These are phyloP conservation scores for Tetramorium alpestre DNA, from an alignment of 1,140 invertebrate genomes.

Conservation along the genomic window DNA sequence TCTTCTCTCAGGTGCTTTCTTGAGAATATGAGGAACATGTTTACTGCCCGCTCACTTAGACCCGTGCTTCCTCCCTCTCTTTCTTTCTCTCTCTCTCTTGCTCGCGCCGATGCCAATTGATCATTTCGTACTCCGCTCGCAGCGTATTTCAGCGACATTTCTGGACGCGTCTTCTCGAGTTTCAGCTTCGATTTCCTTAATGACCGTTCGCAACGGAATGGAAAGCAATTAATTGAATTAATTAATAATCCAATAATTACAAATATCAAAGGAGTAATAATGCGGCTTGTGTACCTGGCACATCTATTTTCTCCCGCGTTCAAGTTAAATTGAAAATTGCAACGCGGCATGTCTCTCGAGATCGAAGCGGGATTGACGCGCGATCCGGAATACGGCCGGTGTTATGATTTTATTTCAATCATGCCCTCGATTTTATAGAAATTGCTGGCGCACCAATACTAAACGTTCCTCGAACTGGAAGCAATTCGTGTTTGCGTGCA, in stretches of 20 bases:
- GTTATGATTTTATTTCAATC: conserved; percentile 58
- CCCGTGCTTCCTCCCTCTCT: not conserved
- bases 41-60: conserved; percentile 52
- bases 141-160: not conserved
- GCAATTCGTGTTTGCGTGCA: conserved; percentile 56
- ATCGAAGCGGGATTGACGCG: not conserved
- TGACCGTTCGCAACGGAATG: not conserved
- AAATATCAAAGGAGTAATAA: not conserved
- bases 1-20: conserved; percentile 67
- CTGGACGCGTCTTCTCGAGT: not conserved
- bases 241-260: not conserved
- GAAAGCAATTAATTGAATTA: conserved; percentile 5
- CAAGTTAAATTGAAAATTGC: conserved; percentile 22
- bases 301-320: not conserved
- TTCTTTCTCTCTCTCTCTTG: not conserved
- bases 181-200: not conserved
- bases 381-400: not conserved
- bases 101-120: conserved; percentile 37
- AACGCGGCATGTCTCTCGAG: not conserved
- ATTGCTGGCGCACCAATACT: conserved; percentile 38
- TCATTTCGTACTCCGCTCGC: conserved; percentile 16
- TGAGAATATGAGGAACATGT: conserved; percentile 69
- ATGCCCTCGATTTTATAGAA: conserved; percentile 38
- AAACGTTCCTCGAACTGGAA: conserved; percentile 54
- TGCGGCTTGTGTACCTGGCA: not conserved